A percentile compares a stretch with the other conserved stretches of the same genome.
Evolutionary conservation across 2,797 vertebrate species (phyloP).

Genomic region (Urosaurus nigricauda): DNA sequence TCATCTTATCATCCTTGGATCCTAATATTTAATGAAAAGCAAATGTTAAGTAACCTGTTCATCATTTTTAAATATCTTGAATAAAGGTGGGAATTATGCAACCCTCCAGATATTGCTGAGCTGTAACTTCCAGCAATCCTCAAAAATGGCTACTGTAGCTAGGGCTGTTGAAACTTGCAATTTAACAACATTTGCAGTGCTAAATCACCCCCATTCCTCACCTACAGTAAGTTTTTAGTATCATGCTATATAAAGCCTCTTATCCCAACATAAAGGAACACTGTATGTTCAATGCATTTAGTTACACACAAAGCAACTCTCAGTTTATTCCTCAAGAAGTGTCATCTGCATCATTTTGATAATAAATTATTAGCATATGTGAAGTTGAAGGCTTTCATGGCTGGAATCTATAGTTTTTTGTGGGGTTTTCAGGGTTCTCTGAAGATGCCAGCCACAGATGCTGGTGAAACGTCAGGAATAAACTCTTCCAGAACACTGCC

Average conservation of each 20-base stretch:
- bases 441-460: too few relatives aligned
- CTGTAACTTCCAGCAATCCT: too few relatives aligned
- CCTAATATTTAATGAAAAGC: not conserved
- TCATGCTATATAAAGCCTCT: not conserved
- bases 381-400: too few relatives aligned
- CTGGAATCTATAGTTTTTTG: too few relatives aligned
- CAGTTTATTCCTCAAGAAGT: not conserved
- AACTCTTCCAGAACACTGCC: too few relatives aligned
- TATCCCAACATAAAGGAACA: not conserved
- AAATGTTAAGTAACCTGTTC: not conserved
- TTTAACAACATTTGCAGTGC: too few relatives aligned
- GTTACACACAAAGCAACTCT: not conserved
- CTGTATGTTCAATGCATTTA: not conserved
- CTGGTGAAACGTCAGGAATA: too few relatives aligned
- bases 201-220: too few relatives aligned
- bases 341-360: not conserved
- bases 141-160: too few relatives aligned
- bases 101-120: too few relatives aligned
- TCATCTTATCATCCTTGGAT: not conserved
- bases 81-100: not conserved
- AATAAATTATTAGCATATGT: not conserved
- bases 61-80: not conserved
- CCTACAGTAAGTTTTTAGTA: not conserved
- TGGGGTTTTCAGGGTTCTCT: too few relatives aligned
- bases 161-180: too few relatives aligned